Evolutionary conservation across 2,888 invertebrate genomes (phyloP), one percentile per base, ranked within the genome.

Genomic region (Leucoptera coffeella): DNA sequence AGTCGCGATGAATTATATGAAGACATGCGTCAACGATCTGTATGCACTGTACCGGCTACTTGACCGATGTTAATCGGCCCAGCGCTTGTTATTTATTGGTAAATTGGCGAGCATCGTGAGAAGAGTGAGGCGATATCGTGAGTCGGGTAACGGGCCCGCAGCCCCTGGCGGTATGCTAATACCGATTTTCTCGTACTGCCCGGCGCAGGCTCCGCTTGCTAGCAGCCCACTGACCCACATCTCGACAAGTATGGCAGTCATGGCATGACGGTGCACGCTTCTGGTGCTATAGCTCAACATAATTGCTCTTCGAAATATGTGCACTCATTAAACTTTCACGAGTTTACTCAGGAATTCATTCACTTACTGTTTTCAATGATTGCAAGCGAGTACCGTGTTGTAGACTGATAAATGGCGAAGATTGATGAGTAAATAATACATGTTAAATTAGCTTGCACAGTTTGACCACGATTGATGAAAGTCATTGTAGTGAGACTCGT

Each of bases 141-240:
- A 55, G 47, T 42, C 50, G 42, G 57, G 45, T 61, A 64, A 61
- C 55, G 62, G 61, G 43, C 42, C 48, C 28, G 31, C 39, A 46
- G 64, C 65, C 52, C 48, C 45, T 40, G 57, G 65, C 59, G 34
- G 48, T 60, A 64, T 61, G 62, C 45, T 59, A 61, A 61, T 64
- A 43, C 38, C 42, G 46, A 50, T 45, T 20, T 52, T 51, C 46
- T 42, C 39, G 43, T 39, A 40, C 47, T 41, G 27, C 39, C 42
- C 41, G 39, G 45, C 45, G 40, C 44, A 40, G 44, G 43, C 47
- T 42, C 43, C 43, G 48, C 31, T 29, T 10, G 37, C 36, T 34
- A 35, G 33, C 32, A 40, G 55, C 58, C 65, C 39, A 67, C 65
- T 67, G 57, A 69, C 69, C 69, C 47, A 65, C 65, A 64, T 67